phyloP scores from a whole-genome alignment of 2,888 invertebrate species.

The Meteorus colon region DNA sequence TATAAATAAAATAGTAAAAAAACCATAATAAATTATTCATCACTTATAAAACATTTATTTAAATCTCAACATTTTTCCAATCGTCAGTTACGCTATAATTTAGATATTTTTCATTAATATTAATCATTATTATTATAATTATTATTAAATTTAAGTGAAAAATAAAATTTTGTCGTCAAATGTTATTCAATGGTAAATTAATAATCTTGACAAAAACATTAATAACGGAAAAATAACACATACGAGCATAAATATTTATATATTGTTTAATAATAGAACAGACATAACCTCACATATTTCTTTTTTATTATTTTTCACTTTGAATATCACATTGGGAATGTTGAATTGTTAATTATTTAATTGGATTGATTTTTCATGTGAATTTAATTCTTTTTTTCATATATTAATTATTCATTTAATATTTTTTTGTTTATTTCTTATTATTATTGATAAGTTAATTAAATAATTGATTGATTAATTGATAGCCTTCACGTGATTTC shows the following conservation, averaged over 20 bases:
- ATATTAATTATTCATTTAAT: no score
- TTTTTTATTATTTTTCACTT: no score
- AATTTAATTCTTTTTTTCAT: no score
- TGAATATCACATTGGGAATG: no score
- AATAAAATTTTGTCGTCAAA: neutral
- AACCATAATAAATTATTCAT: neutral
- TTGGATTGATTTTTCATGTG: no score
- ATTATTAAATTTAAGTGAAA: slow-evolving; percentile 7
- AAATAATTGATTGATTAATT: no score
- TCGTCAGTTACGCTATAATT: slow-evolving; percentile 66
- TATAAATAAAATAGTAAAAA: neutral
- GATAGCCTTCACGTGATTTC: no score
- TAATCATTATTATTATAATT: slow-evolving; percentile 56
- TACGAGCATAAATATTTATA: neutral
- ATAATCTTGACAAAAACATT: neutral
- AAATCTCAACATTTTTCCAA: slow-evolving; percentile 41
- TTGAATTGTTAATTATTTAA: no score
- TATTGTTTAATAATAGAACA: neutral
- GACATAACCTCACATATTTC: neutral
- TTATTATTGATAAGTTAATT: no score
- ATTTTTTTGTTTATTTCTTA: no score
- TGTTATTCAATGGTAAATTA: neutral
- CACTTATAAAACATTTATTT: neutral
- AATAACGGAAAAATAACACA: neutral
- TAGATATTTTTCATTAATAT: slow-evolving; percentile 70